Percentiles rank a stretch among this genome's conserved stretches.
Conservation (phyloP, 2,797 vertebrate genomes). For the Todus mexicanus region DNA sequence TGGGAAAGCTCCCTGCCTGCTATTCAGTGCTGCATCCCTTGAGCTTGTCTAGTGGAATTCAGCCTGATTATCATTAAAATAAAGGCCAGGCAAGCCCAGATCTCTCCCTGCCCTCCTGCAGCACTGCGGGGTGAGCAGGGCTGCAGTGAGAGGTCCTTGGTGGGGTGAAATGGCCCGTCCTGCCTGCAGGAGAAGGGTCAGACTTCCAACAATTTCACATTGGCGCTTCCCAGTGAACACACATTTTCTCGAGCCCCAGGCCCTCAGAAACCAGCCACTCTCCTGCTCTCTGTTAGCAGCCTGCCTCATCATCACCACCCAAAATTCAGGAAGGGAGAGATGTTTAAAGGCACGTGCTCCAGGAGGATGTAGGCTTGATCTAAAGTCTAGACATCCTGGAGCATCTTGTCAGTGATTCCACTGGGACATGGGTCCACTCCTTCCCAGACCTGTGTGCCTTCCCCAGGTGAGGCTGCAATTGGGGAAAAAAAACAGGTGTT, state of each 20-base stretch:
- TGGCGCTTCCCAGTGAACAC: background rate
- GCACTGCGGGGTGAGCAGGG: background rate
- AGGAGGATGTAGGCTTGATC: background rate
- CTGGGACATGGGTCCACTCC: accelerated
- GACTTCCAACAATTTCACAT: accelerated
- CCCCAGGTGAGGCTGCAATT: background rate
- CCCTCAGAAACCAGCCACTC: background rate
- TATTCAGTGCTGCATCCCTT: background rate
- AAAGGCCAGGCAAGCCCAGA: background rate
- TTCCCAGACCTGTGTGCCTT: accelerated
- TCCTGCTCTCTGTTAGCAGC: background rate
- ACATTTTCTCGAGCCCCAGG: accelerated
- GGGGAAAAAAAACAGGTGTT: background rate
- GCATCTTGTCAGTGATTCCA: background rate
- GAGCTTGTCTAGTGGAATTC: constrained; percentile 12
- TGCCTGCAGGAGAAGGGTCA: background rate
- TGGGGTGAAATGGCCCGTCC: background rate
- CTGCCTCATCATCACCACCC: background rate
- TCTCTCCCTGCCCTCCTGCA: background rate
- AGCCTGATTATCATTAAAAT: constrained; percentile 16
- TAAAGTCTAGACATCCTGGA: background rate
- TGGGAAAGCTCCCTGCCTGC: background rate
- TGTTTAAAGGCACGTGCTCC: background rate
- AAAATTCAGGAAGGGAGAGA: background rate
- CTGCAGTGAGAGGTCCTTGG: background rate